A percentile compares a stretch with the other conserved stretches of the same genome.
phyloP scores from a whole-genome alignment of 1,140 invertebrate species.

The Coboldia fuscipes region DNA sequence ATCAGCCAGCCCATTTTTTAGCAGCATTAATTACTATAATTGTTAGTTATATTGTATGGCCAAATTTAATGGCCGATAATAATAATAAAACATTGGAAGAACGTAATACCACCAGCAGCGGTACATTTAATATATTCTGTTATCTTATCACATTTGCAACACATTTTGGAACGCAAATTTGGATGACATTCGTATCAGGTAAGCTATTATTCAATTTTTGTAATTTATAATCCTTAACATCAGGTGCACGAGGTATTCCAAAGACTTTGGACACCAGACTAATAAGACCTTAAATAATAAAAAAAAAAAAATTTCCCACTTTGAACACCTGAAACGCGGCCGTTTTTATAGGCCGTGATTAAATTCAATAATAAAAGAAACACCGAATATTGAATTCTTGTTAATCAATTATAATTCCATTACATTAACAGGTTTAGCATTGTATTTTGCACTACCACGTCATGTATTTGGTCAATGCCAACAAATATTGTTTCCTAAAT shows the following conservation, averaged over 20 bases:
- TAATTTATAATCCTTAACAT: constrained; percentile 2
- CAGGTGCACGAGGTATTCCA: background rate
- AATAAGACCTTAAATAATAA: constrained; percentile 1
- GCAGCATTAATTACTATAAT: constrained; percentile 36
- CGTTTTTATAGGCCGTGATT: background rate
- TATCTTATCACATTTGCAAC: constrained; percentile 51
- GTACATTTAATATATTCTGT: constrained; percentile 26
- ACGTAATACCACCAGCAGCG: constrained; percentile 10
- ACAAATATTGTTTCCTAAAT: constrained; percentile 63
- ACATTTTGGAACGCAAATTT: constrained; percentile 63
- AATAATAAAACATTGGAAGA: too few relatives aligned
- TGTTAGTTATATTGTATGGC: constrained; percentile 32
- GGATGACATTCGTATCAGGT: constrained; percentile 80
- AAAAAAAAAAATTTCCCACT: constrained; percentile 2
- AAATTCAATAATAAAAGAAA: background rate
- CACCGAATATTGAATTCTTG: background rate
- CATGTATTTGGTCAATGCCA: constrained; percentile 67
- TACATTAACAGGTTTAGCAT: constrained; percentile 40
- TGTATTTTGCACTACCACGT: constrained; percentile 60
- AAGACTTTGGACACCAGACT: constrained; percentile 4
- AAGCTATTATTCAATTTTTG: constrained; percentile 8
- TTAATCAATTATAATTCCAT: constrained; percentile 2
- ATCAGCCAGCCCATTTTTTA: constrained; percentile 53
- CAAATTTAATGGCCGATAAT: constrained; percentile 24
- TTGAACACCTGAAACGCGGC: background rate